phyloP scores from a whole-genome alignment of 2,797 vertebrate species.

The Falco rusticolus region DNA sequence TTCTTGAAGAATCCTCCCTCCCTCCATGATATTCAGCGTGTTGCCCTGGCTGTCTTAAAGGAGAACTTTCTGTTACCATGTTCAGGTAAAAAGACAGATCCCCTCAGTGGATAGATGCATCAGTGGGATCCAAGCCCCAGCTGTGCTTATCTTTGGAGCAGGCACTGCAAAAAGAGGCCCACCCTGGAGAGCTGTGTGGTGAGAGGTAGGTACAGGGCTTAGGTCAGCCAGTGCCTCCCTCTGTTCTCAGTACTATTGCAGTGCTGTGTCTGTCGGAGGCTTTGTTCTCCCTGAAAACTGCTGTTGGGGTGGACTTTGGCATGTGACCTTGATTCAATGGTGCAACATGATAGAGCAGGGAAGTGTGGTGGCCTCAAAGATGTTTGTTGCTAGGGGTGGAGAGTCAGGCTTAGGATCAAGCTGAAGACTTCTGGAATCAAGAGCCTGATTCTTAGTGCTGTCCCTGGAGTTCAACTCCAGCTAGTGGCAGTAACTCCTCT shows the following conservation, averaged over 20 bases:
- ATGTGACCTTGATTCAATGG: background rate
- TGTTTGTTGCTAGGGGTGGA: background rate
- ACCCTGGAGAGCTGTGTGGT: background rate
- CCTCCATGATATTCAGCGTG: background rate
- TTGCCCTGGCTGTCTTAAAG: background rate
- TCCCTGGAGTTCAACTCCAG: background rate
- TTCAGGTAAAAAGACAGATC: background rate
- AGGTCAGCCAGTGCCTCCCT: background rate
- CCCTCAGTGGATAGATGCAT: background rate
- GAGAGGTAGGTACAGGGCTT: background rate
- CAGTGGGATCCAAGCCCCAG: background rate
- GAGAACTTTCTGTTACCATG: background rate
- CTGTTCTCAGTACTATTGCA: background rate
- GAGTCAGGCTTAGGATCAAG: background rate
- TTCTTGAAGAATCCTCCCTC: background rate
- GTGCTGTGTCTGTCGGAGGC: background rate
- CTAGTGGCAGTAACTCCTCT: background rate
- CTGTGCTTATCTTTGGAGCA: background rate
- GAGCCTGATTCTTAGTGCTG: background rate
- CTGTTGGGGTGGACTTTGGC: background rate
- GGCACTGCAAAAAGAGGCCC: background rate
- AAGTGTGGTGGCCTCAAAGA: background rate
- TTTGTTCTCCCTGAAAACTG: background rate
- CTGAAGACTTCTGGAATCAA: background rate
- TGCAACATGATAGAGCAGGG: background rate